Base-by-base conservation (phyloP, 2,888 invertebrate species). In the Buathra laborator region DNA sequence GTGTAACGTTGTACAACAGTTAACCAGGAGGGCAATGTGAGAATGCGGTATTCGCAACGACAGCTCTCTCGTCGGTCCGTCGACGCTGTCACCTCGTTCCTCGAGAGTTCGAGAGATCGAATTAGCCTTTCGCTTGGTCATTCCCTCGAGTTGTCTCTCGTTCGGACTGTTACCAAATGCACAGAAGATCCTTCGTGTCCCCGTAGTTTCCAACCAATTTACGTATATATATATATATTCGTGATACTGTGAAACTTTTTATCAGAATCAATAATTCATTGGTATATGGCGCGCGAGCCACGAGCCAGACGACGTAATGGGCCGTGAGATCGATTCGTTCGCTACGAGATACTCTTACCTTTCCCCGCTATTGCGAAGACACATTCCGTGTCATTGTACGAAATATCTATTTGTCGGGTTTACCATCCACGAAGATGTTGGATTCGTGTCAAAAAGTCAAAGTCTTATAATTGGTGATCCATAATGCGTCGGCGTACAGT, bases 241-340 rank as follows among this genome's bases (percentile, higher is more conserved):
- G 37, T 37, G 37, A 3, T 37, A 56, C 87, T 88, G 85, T 88
- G 90, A 89, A 88, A 87, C 86, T 85, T 90, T 90, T 91, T 89
- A 89, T 89, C 88, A 81, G 87, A 70, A 67, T 88, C 88, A 89
- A 90, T 91, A 89, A 90, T 88, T 90, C 88, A 89, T 87, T 62
- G 74, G 70, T 59, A 75, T 70, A 24, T 48, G 37, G 10, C 46
- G 32, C n/a, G 46, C 24, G 56, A 85, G 81, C 85, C 80, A 83
- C 71, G 74, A 64, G 85, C 81, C 86, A 82, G 85, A 89, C 88
- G 88, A 88, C 86, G 83, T 87, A 89, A 89, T 86, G 86, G 87
- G 75, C 84, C 85, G 87, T 87, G 88, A 90, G 88, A 90, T 91
- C 85, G 87, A 56, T 74, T 75, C 51, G 77, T 78, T 43, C 3